Evolutionary conservation across 2,797 vertebrate species (phyloP).

Genomic region (Apogon hyalosoma): DNA sequence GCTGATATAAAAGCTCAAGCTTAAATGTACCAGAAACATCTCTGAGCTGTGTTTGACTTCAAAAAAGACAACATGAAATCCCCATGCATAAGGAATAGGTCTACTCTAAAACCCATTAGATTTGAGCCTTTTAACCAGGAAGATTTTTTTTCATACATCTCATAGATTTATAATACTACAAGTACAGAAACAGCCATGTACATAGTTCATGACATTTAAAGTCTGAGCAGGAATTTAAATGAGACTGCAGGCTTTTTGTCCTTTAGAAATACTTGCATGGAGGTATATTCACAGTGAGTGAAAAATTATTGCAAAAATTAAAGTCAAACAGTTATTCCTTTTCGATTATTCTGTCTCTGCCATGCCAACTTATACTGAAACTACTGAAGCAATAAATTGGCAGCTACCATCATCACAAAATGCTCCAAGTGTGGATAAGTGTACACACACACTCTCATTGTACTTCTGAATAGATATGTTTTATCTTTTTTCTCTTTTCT

Average conservation of each 20-base stretch:
- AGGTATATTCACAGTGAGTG: slow-evolving; percentile 15
- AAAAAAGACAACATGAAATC: not conserved
- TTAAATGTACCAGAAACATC: not conserved
- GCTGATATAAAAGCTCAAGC: not conserved
- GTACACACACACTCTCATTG: slow-evolving; percentile 33
- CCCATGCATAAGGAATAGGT: not conserved
- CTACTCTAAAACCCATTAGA: not conserved
- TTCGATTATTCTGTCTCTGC: slow-evolving; percentile 31
- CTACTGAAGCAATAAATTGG: slow-evolving; percentile 65
- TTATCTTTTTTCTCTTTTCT: slow-evolving; percentile 19
- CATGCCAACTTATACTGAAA: slow-evolving; percentile 18
- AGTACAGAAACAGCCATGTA: not conserved
- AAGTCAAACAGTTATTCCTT: slow-evolving; percentile 24
- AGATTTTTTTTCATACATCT: too few relatives aligned
- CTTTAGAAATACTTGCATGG: not conserved
- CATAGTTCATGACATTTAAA: slow-evolving; percentile 11
- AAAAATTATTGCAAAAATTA: slow-evolving; percentile 18
- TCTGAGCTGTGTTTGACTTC: not conserved
- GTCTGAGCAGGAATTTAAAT: not conserved
- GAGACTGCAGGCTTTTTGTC: slow-evolving; percentile 1
- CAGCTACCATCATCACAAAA: slow-evolving; percentile 41
- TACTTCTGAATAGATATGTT: slow-evolving; percentile 31
- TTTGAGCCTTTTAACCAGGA: not conserved
- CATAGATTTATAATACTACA: too few relatives aligned
- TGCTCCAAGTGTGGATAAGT: slow-evolving; percentile 21